These are phyloP conservation scores for Microcebus tavaratra DNA, from an alignment of 2,113 vertebrate genomes.

Conservation along the genomic window DNA sequence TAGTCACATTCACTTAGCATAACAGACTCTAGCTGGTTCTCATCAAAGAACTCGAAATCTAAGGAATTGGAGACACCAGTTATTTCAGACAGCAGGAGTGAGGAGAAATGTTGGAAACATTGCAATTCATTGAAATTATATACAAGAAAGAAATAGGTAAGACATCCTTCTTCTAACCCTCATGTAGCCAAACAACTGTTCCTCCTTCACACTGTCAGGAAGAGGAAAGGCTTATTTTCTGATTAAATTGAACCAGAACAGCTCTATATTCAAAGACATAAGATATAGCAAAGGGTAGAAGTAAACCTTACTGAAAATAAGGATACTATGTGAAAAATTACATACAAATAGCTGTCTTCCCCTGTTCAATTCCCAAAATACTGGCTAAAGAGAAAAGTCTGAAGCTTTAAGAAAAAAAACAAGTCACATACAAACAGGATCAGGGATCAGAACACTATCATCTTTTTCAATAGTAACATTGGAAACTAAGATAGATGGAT, in stretches of 20 bases:
- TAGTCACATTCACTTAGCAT: not conserved
- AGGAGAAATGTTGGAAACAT: not conserved
- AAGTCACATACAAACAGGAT: not conserved
- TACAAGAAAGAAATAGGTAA: not conserved
- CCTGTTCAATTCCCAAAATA: not conserved
- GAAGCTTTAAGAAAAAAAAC: not conserved
- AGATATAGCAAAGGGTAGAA: not conserved
- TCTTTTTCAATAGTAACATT: not conserved
- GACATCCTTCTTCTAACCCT: not conserved
- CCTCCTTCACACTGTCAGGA: not conserved
- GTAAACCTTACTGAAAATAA: not conserved
- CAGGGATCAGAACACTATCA: not conserved
- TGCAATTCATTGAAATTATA: not conserved
- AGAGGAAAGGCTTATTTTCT: not conserved
- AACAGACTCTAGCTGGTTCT: not conserved
- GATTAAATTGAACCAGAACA: not conserved
- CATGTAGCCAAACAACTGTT: not conserved
- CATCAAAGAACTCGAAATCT: not conserved
- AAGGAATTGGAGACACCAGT: not conserved
- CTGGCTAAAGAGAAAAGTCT: not conserved
- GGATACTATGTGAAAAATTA: not conserved
- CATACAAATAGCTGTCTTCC: not conserved
- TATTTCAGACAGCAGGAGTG: not conserved
- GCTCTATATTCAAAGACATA: not conserved
- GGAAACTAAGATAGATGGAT: not conserved